These are phyloP conservation scores for Trichonephila clavipes DNA, from an alignment of 1,140 invertebrate species.

Conservation along the genomic window DNA sequence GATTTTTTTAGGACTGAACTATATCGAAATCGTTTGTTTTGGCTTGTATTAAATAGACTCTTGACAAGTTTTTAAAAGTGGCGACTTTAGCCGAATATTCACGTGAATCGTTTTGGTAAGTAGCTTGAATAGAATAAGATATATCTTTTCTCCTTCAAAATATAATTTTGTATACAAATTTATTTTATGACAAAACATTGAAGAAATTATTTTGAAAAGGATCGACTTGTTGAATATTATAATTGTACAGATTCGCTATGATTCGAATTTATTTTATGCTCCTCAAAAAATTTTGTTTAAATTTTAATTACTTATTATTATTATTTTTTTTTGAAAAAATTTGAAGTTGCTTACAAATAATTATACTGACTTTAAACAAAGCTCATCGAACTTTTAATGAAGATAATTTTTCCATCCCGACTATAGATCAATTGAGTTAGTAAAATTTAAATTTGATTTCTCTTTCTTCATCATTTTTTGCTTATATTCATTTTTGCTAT, in stretches of 20 bases:
- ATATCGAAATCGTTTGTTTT: not conserved
- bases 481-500: too few relatives aligned
- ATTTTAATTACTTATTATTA: not conserved
- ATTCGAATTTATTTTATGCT: too few relatives aligned
- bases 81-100: conserved; percentile 57
- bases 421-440: too few relatives aligned
- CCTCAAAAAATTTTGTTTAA: not conserved
- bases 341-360: not conserved
- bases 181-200: not conserved
- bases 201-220: too few relatives aligned
- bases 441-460: too few relatives aligned
- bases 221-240: too few relatives aligned
- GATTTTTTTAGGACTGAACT: not conserved
- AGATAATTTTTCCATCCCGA: too few relatives aligned
- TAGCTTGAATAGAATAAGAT: not conserved
- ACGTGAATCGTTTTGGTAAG: conserved; percentile 67
- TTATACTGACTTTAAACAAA: not conserved
- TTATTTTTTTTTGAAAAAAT: not conserved
- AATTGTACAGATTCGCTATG: too few relatives aligned
- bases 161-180: not conserved
- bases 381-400: not conserved
- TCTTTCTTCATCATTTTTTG: too few relatives aligned
- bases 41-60: not conserved
- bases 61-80: conserved; percentile 19
- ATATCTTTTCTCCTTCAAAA: not conserved